Evolutionary conservation across 2,888 invertebrate species (phyloP).

Genomic region (Apamea anceps): DNA sequence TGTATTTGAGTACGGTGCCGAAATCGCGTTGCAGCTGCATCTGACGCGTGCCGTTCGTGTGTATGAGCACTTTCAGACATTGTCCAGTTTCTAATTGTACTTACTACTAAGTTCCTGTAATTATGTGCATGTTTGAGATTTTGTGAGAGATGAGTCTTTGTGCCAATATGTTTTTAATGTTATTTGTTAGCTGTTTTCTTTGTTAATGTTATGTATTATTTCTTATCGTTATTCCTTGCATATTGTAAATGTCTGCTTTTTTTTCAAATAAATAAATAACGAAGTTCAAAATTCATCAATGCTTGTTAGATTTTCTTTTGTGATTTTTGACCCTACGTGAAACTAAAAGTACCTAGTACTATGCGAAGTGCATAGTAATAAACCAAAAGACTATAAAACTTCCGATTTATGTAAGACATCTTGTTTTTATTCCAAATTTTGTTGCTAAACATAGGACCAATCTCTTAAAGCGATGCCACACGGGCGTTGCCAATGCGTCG

Average conservation of each 20-base stretch:
- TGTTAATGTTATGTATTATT: neutral
- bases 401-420: neutral
- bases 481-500: too few relatives aligned
- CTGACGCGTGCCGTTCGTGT: too few relatives aligned
- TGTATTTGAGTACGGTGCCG: too few relatives aligned
- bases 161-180: neutral
- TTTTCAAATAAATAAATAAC: neutral
- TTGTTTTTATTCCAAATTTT: neutral
- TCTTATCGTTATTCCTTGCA: neutral
- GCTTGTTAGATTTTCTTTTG: neutral
- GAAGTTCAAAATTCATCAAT: neutral
- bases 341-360: neutral
- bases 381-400: too few relatives aligned
- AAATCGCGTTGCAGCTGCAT: too few relatives aligned
- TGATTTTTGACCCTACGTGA: neutral
- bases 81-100: too few relatives aligned
- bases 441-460: neutral
- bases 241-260: neutral
- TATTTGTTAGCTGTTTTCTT: neutral
- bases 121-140: neutral
- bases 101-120: too few relatives aligned
- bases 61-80: too few relatives aligned
- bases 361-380: neutral
- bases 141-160: neutral
- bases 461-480: too few relatives aligned